Evolutionary conservation across 1,140 invertebrate species (phyloP).

Genomic region (Chymomyza costata): DNA sequence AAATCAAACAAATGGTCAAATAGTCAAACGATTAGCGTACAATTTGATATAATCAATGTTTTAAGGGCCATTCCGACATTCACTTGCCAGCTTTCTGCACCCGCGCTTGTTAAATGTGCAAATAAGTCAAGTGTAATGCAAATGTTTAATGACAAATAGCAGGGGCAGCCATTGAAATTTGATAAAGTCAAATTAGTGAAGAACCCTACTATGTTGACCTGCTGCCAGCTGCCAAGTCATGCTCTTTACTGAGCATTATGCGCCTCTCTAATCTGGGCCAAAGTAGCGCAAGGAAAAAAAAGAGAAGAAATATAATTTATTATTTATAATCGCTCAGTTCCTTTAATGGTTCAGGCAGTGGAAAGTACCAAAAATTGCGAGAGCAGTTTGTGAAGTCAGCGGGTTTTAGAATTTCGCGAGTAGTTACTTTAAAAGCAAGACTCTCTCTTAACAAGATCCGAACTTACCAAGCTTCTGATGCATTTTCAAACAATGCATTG

Average conservation of each 20-base stretch:
- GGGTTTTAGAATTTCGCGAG: too few species aligned
- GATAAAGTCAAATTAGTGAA: constrained; percentile 27
- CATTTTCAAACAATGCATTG: too few species aligned
- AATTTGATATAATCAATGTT: constrained; percentile 60
- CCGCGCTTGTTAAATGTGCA: not conserved
- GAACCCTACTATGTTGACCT: constrained; percentile 8
- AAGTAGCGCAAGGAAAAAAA: constrained; percentile 5
- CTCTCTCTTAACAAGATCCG: too few species aligned
- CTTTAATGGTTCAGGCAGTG: too few species aligned
- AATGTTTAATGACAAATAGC: too few species aligned
- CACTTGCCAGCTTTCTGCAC: not conserved
- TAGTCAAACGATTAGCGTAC: constrained; percentile 56
- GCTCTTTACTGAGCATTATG: too few species aligned
- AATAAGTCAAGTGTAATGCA: constrained; percentile 22
- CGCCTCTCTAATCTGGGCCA: not conserved
- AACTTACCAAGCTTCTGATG: too few species aligned
- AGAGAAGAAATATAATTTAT: constrained; percentile 29
- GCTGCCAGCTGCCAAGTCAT: constrained; percentile 3
- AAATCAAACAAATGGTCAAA: constrained; percentile 13
- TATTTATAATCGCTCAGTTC: constrained; percentile 66
- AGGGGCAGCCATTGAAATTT: constrained; percentile 40
- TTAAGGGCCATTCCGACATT: constrained; percentile 27
- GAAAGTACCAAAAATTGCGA: constrained; percentile 21
- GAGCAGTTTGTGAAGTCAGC: too few species aligned
- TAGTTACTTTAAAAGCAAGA: too few species aligned